Conservation (phyloP, 2,888 invertebrate species). For the Eristalis arbustorum region DNA sequence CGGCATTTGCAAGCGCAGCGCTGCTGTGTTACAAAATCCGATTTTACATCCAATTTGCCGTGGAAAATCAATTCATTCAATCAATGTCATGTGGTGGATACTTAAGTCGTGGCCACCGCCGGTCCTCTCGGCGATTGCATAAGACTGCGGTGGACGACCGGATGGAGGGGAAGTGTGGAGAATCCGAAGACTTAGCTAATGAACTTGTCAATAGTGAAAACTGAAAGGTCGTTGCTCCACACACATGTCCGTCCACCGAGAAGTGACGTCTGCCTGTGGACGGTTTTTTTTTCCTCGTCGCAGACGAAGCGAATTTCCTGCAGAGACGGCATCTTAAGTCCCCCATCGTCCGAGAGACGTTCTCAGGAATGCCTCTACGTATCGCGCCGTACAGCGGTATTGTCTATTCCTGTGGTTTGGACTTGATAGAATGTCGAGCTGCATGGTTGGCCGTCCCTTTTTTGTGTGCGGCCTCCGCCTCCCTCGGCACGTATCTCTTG, state of each 20-base stretch:
- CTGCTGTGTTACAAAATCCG: constrained; percentile 4
- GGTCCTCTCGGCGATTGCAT: not conserved
- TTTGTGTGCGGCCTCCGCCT: not conserved
- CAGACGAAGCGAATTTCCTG: constrained; percentile 37
- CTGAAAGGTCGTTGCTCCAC: constrained; percentile 38
- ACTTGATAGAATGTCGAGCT: not conserved
- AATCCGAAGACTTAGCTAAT: constrained; percentile 19
- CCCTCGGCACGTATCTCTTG: not conserved
- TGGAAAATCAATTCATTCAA: constrained; percentile 50
- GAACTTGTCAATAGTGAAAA: constrained; percentile 21
- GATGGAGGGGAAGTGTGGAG: not conserved
- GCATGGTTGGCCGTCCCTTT: not conserved
- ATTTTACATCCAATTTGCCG: constrained; percentile 48
- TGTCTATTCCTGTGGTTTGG: not conserved
- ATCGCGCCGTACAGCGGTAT: not conserved
- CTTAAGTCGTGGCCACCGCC: not conserved
- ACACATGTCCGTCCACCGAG: not conserved
- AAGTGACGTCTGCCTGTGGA: constrained; percentile 13
- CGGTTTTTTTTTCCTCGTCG: constrained; percentile 19
- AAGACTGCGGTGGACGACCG: not conserved
- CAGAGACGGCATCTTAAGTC: constrained; percentile 32
- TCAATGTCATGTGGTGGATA: constrained; percentile 27
- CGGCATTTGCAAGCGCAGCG: not conserved
- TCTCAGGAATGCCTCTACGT: not conserved
- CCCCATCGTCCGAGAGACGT: constrained; percentile 28